Evolutionary conservation across 1,140 invertebrate species (phyloP).

Genomic region (Bradysia coprophila): DNA sequence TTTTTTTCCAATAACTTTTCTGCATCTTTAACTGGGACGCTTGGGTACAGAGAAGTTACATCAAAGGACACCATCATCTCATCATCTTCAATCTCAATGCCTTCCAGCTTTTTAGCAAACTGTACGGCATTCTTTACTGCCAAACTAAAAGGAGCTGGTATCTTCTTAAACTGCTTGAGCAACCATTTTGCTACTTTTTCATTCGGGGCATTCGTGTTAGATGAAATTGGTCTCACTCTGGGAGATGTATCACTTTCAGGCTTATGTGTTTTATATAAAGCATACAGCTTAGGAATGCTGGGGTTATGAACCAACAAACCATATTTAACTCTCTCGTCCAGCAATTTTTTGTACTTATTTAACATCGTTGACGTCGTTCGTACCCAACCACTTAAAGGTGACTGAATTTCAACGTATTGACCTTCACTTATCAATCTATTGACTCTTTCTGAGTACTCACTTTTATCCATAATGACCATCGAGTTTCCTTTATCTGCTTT

Average conservation of each 20-base stretch:
- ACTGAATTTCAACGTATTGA: too few species aligned
- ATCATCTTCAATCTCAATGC: conserved; percentile 1
- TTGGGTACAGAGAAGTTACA: conserved; percentile 1
- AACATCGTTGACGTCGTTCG: too few species aligned
- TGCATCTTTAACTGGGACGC: too few species aligned
- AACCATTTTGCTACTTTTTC: too few species aligned
- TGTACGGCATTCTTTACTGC: conserved; percentile 1
- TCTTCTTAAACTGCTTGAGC: not conserved
- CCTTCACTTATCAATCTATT: too few species aligned
- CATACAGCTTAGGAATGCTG: not conserved
- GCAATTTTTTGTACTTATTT: too few species aligned
- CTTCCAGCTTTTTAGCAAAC: not conserved
- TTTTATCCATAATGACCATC: too few species aligned
- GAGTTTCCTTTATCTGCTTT: too few species aligned
- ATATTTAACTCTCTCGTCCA: not conserved
- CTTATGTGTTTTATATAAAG: not conserved
- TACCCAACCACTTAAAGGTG: too few species aligned
- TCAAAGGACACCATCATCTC: conserved; percentile 2
- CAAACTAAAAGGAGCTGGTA: not conserved
- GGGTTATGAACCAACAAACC: not conserved
- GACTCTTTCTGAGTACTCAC: too few species aligned
- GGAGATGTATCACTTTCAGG: not conserved
- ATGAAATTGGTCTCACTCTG: not conserved
- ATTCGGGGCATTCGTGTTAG: not conserved
- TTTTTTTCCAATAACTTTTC: too few species aligned